Percentiles rank a stretch among this genome's conserved stretches.
phyloP scores from a whole-genome alignment of 2,888 invertebrate species.

The Octodonta nipae region DNA sequence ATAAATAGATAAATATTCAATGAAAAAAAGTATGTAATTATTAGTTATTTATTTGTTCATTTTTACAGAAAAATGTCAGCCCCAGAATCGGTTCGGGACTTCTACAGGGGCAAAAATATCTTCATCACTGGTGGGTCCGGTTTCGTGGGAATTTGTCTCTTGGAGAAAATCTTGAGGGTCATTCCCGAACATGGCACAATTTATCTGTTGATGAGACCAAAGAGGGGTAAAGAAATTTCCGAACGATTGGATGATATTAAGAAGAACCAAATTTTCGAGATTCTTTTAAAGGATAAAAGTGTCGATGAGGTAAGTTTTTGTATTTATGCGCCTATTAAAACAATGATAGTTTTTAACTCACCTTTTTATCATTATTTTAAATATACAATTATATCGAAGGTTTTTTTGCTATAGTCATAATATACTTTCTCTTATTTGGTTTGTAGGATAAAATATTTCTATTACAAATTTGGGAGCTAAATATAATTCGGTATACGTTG shows the following conservation, averaged over 20 bases:
- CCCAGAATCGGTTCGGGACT: slow-evolving; percentile 24
- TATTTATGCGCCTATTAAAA: too few relatives aligned
- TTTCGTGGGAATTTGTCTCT: slow-evolving; percentile 77
- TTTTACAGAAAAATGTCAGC: neutral
- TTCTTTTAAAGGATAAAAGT: slow-evolving; percentile 22
- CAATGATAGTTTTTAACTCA: too few relatives aligned
- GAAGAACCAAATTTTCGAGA: slow-evolving; percentile 55
- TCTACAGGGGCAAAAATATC: slow-evolving; percentile 61
- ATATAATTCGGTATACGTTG: too few relatives aligned
- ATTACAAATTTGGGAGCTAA: too few relatives aligned
- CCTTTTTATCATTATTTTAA: too few relatives aligned
- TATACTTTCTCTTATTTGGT: too few relatives aligned
- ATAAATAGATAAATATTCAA: too few relatives aligned
- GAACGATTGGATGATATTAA: slow-evolving; percentile 67
- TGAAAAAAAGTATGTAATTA: too few relatives aligned
- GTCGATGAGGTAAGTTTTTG: slow-evolving; percentile 27
- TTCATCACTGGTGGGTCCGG: slow-evolving; percentile 92
- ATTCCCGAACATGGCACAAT: slow-evolving; percentile 56
- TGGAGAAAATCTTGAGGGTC: slow-evolving; percentile 76
- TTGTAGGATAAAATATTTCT: too few relatives aligned
- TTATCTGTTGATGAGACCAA: slow-evolving; percentile 74
- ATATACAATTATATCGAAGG: too few relatives aligned
- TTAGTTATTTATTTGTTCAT: too few relatives aligned
- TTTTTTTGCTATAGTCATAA: too few relatives aligned
- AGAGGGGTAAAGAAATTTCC: slow-evolving; percentile 64